Base-by-base conservation (phyloP, 2,888 invertebrate genomes). In the Drosophila paracracens region DNA sequence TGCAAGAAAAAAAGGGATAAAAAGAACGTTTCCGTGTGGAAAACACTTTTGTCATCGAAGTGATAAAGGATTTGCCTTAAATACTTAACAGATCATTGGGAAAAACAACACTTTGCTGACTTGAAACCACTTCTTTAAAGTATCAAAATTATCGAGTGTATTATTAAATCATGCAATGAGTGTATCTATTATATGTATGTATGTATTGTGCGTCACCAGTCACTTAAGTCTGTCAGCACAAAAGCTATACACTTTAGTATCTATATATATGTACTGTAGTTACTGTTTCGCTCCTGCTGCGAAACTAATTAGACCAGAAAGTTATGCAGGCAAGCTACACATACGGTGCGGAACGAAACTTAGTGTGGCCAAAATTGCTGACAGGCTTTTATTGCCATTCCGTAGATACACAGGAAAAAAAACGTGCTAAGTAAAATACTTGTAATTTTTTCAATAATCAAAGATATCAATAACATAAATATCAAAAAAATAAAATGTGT, bases 81-180 rank as follows among this genome's bases (percentile, higher is more conserved):
- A 29, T 50, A 61, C 52, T 40, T 40, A 52, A 52, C 21, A 25
- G 35, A 62, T 33, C 63, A 61, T 61, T 31, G 43, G 29, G 16
- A 33, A 36, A 31, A 38, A 27, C 13, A 27, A 38, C 18, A n/a
- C 18, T 21, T 27, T 27, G 10, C 27, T 18, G 10, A 4, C 18
- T 4, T 18, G 11, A 6, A 38, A 18, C 3, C 54, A 18, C 36
- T 38, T 56, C 13, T 40, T 56, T 13, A 13, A 29, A 29, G 56
- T 40, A 13, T 29, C 7, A n/a, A 27, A 4, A 29, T 29, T 10
- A 35, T 27, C 11, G 36, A 4, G 27, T 25, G 25, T 4, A n/a
- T 38, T 56, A 56, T 56, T 56, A 38, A 56, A 27, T 56, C n/a
- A 38, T 38, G 46, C 21, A 29, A n/a, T 11, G 18, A 18, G 25